Conservation (phyloP, 1,140 invertebrate genomes). For the Oedothorax gibbosus region DNA sequence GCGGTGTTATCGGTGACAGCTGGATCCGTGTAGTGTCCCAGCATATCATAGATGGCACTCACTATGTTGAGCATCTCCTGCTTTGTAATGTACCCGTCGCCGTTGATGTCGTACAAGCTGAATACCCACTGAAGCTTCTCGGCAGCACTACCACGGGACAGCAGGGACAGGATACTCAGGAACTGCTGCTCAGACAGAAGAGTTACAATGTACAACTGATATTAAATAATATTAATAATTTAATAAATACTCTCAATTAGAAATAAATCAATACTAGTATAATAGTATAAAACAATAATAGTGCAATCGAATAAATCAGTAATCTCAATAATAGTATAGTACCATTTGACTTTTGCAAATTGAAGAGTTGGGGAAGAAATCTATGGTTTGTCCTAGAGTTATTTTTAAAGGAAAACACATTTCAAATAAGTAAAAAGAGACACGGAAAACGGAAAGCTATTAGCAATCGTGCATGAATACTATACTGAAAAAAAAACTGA, state of each 20-base stretch:
- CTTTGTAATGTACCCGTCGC: conserved; percentile 86
- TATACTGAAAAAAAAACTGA: too few relatives aligned
- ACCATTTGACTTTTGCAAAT: too few relatives aligned
- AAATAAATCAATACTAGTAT: too few relatives aligned
- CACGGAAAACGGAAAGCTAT: too few relatives aligned
- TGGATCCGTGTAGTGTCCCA: conserved; percentile 85
- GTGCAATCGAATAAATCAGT: too few relatives aligned
- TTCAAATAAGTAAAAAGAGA: too few relatives aligned
- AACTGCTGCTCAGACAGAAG: conserved; percentile 62
- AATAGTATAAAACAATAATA: too few relatives aligned
- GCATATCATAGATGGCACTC: conserved; percentile 89
- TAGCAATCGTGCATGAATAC: too few relatives aligned
- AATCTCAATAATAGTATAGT: too few relatives aligned
- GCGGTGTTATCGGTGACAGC: conserved; percentile 80
- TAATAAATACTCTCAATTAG: neutral
- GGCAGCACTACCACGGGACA: conserved; percentile 67
- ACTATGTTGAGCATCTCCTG: conserved; percentile 90
- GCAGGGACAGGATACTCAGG: conserved; percentile 60
- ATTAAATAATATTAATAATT: neutral
- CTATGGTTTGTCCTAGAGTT: too few relatives aligned
- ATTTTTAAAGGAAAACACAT: too few relatives aligned
- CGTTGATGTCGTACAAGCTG: conserved; percentile 89
- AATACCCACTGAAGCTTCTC: conserved; percentile 96
- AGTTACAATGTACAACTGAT: neutral
- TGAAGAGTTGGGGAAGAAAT: too few relatives aligned